Base-by-base conservation (phyloP, 1,140 invertebrate species). In the Pteromalus puparum region DNA sequence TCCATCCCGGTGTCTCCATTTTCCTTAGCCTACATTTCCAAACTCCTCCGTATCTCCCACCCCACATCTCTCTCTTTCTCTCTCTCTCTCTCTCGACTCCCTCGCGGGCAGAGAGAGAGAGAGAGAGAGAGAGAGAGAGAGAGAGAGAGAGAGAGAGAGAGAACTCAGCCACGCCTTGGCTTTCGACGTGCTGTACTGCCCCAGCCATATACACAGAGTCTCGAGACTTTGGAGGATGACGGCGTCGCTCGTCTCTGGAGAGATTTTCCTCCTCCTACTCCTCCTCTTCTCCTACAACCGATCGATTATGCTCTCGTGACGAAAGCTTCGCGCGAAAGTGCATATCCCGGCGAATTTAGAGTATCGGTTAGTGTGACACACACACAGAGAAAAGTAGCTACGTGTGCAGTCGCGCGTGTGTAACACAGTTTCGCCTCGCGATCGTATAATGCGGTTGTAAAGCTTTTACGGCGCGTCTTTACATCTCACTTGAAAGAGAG, bases 151-250 rank as follows among this genome's bases (percentile, higher is more conserved):
- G 68, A 81, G 89, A 0, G 24, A 26, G n/a, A 24, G 26, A n/a
- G 68, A 81, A 89, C 88, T 88, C 89, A 28, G 67, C 90, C 91
- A 90, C 90, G 90, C 90, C 90, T 91, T 89, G 84, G 82, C 84
- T 85, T 79, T 88, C 84, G 85, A 87, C 86, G 73, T 80, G 65
- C 70, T 81, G 82, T 9, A 9, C 77, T 77, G 80, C 18, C 30
- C n/a, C 53, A 28, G 21, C 26, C 9, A 42, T 42, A 42, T 1
- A 42, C 30, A 34, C n/a, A 70, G 28, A 28, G 12, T 26, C 68
- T 70, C 24, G 26, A 68, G 38, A 48, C 30, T 48, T 70, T 81
- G 15, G 42, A 24, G 24, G 24, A 72, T 48, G 61, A 79, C 28
- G 26, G 42, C 53, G 7, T 26, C 48, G 26, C n/a, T n/a, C n/a